Percentiles rank a stretch among this genome's conserved stretches.
These are phyloP conservation scores for Eulemur rubriventer DNA, from an alignment of 2,797 vertebrate genomes.

Conservation along the genomic window DNA sequence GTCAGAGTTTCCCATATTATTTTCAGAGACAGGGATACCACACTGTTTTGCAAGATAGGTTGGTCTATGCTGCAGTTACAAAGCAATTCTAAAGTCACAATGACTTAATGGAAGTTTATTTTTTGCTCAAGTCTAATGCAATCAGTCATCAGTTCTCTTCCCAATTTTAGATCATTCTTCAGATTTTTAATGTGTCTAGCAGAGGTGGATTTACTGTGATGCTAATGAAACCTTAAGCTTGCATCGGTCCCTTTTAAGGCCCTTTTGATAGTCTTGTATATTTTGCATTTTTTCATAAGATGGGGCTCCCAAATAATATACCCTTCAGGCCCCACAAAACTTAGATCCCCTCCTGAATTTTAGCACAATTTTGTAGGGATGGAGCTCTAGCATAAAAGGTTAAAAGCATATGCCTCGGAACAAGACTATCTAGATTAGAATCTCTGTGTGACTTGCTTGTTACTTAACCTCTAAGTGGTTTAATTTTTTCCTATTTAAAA, in stretches of 20 bases:
- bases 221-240: not conserved
- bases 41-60: not conserved
- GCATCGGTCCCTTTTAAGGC: not conserved
- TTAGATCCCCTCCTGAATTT: not conserved
- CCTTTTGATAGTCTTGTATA: not conserved
- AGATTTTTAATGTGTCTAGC: not conserved
- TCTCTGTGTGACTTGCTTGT: not conserved
- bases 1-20: not conserved
- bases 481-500: conserved; percentile 4
- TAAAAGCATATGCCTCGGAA: not conserved
- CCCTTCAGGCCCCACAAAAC: not conserved
- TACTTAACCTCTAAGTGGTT: conserved; percentile 2
- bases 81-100: conserved; percentile 14
- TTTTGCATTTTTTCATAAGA: conserved; percentile 30
- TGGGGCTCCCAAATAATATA: not conserved
- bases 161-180: not conserved
- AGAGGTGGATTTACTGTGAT: not conserved
- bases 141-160: not conserved
- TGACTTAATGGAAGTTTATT: conserved; percentile 27
- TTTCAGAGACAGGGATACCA: not conserved
- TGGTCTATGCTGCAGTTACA: not conserved
- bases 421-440: not conserved
- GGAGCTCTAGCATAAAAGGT: not conserved
- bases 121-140: conserved; percentile 16
- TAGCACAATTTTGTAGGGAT: not conserved